A percentile compares a stretch with the other conserved stretches of the same genome.
These are phyloP conservation scores for Falco novaeseelandiae DNA, from an alignment of 2,797 vertebrate species.

Conservation along the genomic window DNA sequence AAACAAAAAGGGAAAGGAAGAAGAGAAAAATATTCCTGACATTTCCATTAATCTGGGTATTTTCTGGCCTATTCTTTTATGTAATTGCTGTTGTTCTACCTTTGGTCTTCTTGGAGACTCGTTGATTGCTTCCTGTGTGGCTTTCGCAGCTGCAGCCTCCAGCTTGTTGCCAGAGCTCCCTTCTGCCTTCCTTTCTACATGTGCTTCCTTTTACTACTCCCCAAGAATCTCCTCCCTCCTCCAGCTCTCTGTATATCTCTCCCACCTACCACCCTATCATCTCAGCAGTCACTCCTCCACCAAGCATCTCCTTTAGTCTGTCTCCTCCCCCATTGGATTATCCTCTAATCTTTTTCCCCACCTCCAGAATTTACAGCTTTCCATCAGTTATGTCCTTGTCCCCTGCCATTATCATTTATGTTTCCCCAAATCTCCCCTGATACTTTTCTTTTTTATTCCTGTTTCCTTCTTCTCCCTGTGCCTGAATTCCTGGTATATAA, in stretches of 20 bases:
- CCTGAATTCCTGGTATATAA: background rate
- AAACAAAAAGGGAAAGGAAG: background rate
- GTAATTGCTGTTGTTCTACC: slow-evolving; percentile 31
- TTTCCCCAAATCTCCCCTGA: background rate
- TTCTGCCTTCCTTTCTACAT: background rate
- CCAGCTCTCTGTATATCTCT: background rate
- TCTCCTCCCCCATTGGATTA: background rate
- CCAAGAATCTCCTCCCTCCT: background rate
- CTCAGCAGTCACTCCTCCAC: background rate
- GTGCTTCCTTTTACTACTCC: background rate
- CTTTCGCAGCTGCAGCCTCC: background rate
- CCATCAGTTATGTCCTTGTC: background rate
- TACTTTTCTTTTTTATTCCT: background rate
- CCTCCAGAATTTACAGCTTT: background rate
- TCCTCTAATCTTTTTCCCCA: accelerated
- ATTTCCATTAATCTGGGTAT: background rate
- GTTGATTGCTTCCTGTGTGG: background rate
- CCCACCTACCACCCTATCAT: slow-evolving; percentile 1
- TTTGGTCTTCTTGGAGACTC: slow-evolving; percentile 7
- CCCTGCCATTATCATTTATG: background rate
- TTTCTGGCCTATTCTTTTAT: background rate
- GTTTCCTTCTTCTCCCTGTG: background rate
- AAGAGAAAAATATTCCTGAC: background rate
- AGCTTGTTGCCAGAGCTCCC: background rate
- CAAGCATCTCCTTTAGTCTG: background rate